These are phyloP conservation scores for Melanocharis versteri DNA, from an alignment of 2,113 vertebrate genomes.

Conservation along the genomic window DNA sequence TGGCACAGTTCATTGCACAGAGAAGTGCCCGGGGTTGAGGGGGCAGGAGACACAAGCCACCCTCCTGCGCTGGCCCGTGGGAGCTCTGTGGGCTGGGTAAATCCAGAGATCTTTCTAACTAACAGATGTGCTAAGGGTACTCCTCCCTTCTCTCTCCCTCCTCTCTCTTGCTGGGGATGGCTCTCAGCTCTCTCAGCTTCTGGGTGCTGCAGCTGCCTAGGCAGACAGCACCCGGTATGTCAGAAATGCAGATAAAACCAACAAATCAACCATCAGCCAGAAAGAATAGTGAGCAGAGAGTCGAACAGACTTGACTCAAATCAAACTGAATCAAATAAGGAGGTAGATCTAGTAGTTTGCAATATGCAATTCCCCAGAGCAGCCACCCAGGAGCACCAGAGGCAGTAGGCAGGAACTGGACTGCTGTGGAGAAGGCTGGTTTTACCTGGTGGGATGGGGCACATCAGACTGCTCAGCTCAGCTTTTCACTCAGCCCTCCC, in stretches of 20 bases:
- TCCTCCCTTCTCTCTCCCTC: neutral
- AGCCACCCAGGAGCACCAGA: neutral
- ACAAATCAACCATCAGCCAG: neutral
- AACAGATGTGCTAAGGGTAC: neutral
- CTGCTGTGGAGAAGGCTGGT: neutral
- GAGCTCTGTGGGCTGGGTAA: neutral
- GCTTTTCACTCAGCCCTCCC: neutral
- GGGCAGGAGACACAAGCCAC: neutral
- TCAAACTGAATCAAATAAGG: too few species aligned
- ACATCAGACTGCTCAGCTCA: neutral
- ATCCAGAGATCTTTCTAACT: neutral
- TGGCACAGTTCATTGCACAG: fast-evolving
- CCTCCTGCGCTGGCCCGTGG: neutral
- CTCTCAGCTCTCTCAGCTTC: neutral
- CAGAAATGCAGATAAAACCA: neutral
- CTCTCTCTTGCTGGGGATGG: neutral
- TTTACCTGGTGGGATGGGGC: neutral
- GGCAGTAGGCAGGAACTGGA: neutral
- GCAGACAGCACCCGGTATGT: neutral
- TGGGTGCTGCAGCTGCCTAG: neutral
- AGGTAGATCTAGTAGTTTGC: neutral
- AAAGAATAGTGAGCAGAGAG: fast-evolving
- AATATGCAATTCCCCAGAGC: neutral
- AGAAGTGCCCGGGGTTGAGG: neutral
- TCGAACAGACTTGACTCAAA: fast-evolving